phyloP scores from a whole-genome alignment of 2,797 vertebrate genomes.

The Lagorchestes hirsutus region DNA sequence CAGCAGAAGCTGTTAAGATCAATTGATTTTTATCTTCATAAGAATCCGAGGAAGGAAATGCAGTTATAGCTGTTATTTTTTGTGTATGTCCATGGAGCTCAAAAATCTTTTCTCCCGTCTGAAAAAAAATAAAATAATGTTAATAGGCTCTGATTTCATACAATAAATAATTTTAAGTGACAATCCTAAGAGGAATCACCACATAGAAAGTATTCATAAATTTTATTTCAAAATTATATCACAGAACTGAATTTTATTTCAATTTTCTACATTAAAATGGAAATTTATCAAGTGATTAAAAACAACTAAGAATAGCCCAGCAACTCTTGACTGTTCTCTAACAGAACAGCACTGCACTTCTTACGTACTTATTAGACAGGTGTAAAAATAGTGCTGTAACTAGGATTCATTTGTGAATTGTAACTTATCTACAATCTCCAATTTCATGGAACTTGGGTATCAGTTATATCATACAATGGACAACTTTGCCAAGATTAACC shows the following conservation, averaged over 20 bases:
- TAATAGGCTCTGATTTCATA: constrained; percentile 49
- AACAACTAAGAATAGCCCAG: constrained; percentile 8
- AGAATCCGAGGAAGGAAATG: constrained; percentile 84
- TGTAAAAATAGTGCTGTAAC: neutral
- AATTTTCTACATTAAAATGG: constrained; percentile 34
- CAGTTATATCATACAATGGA: neutral
- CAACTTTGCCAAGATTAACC: neutral
- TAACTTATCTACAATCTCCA: neutral
- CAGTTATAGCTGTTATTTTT: constrained; percentile 94
- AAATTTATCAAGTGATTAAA: constrained; percentile 48
- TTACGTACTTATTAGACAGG: constrained; percentile 15
- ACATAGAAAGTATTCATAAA: constrained; percentile 43
- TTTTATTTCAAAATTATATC: constrained; percentile 51
- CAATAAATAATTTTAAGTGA: constrained; percentile 43
- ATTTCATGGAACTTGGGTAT: neutral
- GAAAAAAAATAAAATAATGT: constrained; percentile 77
- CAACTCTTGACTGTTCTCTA: constrained; percentile 45
- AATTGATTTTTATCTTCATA: constrained; percentile 81
- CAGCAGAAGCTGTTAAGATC: constrained; percentile 95
- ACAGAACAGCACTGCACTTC: constrained; percentile 22
- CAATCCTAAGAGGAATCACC: constrained; percentile 50
- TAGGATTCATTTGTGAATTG: neutral
- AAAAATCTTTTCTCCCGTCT: constrained; percentile 94
- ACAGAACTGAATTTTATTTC: neutral
- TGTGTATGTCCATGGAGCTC: constrained; percentile 94